Percentiles rank a stretch among this genome's conserved stretches.
Evolutionary conservation across 1,140 invertebrate genomes (phyloP).

Genomic region (Thrips palmi): DNA sequence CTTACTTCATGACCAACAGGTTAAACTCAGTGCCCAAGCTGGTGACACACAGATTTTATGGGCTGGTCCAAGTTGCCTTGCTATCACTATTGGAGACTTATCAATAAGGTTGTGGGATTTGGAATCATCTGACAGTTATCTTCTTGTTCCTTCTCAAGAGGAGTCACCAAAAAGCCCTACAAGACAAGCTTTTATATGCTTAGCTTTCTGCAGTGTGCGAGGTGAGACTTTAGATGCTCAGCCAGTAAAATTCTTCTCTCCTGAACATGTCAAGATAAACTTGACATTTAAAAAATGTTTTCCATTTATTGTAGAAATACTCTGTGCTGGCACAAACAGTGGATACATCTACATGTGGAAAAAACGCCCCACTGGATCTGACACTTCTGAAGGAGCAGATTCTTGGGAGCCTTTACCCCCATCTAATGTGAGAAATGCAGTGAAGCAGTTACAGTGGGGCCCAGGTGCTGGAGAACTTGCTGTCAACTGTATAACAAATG

Average conservation of each 20-base stretch:
- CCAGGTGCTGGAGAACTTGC: conserved; percentile 45
- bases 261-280: conserved; percentile 2
- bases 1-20: conserved; percentile 30
- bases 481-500: conserved; percentile 69
- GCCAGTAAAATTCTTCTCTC: conserved; percentile 2
- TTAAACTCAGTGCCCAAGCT: conserved; percentile 55
- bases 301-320: conserved; percentile 24
- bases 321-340: conserved; percentile 81
- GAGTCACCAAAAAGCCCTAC: conserved; percentile 21
- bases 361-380: conserved; percentile 21
- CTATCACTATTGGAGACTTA: conserved; percentile 59
- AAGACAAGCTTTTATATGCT: conserved; percentile 14
- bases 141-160: conserved; percentile 46
- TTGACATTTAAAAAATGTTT: no score
- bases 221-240: no score
- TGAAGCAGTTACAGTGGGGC: conserved; percentile 58
- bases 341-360: conserved; percentile 85
- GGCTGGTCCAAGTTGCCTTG: conserved; percentile 50
- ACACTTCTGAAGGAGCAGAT: conserved; percentile 32
- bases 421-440: conserved; percentile 43
- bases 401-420: conserved; percentile 45
- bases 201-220: no score
- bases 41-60: conserved; percentile 37
- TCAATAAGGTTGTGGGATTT: conserved; percentile 83
- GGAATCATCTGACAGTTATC: conserved; percentile 79